A percentile compares a stretch with the other conserved stretches of the same genome.
These are phyloP conservation scores for Fulica atra DNA, from an alignment of 2,113 vertebrate species.

Conservation along the genomic window DNA sequence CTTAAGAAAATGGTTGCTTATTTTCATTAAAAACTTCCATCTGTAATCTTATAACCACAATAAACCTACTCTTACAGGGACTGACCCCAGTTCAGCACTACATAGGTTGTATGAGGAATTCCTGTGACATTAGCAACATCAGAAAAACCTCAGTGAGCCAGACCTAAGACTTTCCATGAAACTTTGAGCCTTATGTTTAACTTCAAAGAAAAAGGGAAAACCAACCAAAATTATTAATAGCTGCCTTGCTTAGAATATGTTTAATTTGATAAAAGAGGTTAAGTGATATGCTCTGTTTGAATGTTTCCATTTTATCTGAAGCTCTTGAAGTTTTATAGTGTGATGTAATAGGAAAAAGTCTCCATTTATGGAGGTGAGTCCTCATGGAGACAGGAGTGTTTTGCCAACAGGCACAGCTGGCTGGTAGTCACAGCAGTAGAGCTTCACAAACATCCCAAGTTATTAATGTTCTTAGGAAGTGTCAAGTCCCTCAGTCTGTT, in stretches of 20 bases:
- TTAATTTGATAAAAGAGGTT: not conserved
- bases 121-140: not conserved
- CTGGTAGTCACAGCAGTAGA: not conserved
- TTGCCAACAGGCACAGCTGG: not conserved
- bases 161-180: too few relatives aligned
- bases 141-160: not conserved
- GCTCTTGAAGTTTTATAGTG: not conserved
- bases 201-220: not conserved
- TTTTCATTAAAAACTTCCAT: not conserved
- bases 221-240: not conserved
- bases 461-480: not conserved
- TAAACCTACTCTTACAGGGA: not conserved
- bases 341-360: conserved; percentile 37
- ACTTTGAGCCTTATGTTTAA: not conserved
- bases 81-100: not conserved
- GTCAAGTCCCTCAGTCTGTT: not conserved
- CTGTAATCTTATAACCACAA: not conserved
- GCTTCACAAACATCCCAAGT: not conserved
- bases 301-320: conserved; percentile 20
- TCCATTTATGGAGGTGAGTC: conserved; percentile 13
- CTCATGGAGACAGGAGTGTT: not conserved
- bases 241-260: not conserved
- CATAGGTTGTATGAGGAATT: not conserved
- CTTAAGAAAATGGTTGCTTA: not conserved
- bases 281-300: not conserved